Base-by-base conservation (phyloP, 2,888 invertebrate species). In the Pseudococcus longispinus region DNA sequence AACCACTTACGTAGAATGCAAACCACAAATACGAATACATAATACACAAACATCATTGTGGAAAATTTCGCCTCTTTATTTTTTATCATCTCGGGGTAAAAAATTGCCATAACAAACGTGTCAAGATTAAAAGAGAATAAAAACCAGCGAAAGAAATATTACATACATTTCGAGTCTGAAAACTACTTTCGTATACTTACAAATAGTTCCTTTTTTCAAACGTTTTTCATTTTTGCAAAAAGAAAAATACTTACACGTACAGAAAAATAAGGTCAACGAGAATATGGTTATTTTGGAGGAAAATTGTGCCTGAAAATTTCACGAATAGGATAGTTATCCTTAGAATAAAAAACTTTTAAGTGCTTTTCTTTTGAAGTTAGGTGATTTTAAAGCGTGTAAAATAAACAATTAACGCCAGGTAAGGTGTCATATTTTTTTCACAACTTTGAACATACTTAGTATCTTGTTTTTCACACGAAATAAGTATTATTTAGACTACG, bases 61-160 rank as follows among this genome's bases (percentile, higher is more conserved):
- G 6, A 70, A 70, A 60, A 60, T 23, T 70, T 70, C 32, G 13
- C 6, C 15, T 29, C 70, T 29, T 70, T 18, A 70, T 70, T 70
- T 70, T 29, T 70, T 29, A 70, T 23, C 60, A 6, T 60, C 65
- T 65, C 6, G 6, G 4, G 65, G 26, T 4, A 8, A 70, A 70
- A 70, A 70, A 70, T 70, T 70, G 70, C 18, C 29, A 70, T 29
- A 29, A 70, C 70, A 29, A 70, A 70, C 29, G 70, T 70, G 29
- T 29, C 70, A 29, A 70, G 70, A 70, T 70, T 70, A 70, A 70
- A 70, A 70, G 15, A 15, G 11, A 70, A 70, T 18, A 70, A 70
- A 65, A 70, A 70, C 15, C 6, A 18, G 6, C 29, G 70, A 70
- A 15, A 70, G 13, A 70, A 29, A 70, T 29, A 70, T 18, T 26